A percentile compares a stretch with the other conserved stretches of the same genome.
Evolutionary conservation across 2,113 vertebrate genomes (phyloP).

Genomic region (Cygnus atratus): DNA sequence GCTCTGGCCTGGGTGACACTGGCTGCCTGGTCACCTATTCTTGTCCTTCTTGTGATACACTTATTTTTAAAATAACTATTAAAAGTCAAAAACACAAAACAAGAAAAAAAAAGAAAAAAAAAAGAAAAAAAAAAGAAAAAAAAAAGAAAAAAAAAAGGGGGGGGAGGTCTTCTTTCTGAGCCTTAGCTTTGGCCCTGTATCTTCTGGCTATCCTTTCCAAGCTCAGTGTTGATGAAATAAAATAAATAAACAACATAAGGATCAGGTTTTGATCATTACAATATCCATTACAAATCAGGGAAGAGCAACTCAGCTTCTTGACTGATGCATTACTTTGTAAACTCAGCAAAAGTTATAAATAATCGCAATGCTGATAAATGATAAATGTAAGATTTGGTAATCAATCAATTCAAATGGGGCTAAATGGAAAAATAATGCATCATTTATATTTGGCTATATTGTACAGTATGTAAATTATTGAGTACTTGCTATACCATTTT

Average conservation of each 20-base stretch:
- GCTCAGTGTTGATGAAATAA: conserved; percentile 30
- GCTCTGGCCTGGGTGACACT: neutral
- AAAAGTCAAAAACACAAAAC: neutral
- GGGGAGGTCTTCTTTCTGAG: neutral
- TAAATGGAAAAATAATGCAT: conserved; percentile 74
- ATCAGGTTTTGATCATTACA: conserved; percentile 52
- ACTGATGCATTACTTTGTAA: conserved; percentile 56
- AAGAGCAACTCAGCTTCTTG: conserved; percentile 69
- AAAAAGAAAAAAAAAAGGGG: neutral
- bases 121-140: neutral
- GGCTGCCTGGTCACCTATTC: neutral
- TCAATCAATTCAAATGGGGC: conserved; percentile 72
- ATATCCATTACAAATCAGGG: conserved; percentile 69
- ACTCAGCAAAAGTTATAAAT: conserved; percentile 78
- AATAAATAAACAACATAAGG: conserved; percentile 31
- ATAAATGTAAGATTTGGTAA: conserved; percentile 58
- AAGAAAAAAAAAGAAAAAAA: neutral
- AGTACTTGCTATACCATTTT: conserved; percentile 15
- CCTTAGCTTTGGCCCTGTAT: neutral
- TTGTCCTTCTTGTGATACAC: neutral
- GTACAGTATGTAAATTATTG: conserved; percentile 59
- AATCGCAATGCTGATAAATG: conserved; percentile 63
- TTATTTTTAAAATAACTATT: neutral
- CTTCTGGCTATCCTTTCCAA: conserved; percentile 37
- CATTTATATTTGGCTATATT: conserved; percentile 47